Conservation (phyloP, 2,888 invertebrate genomes). For the Idaea biselata region DNA sequence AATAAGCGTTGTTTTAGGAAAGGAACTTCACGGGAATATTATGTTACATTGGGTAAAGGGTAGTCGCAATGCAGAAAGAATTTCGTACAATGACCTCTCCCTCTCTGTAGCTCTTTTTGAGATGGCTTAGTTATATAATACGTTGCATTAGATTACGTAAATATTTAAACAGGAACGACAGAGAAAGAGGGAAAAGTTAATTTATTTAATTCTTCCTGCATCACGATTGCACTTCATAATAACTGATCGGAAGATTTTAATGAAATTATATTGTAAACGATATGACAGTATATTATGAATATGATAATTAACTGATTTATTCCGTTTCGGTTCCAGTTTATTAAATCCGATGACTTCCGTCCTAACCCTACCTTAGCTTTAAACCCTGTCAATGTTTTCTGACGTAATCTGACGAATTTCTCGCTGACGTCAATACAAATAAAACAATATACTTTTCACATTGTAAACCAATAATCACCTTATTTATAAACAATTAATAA, state of each 20-base stretch:
- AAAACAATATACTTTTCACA: constrained; percentile 15
- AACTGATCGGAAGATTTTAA: background rate
- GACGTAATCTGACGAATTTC: constrained; percentile 39
- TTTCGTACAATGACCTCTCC: too few species aligned
- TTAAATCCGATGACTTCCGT: constrained; percentile 43
- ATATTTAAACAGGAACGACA: too few species aligned
- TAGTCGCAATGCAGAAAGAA: too few species aligned
- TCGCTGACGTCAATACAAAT: constrained; percentile 34
- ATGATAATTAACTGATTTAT: constrained; percentile 6
- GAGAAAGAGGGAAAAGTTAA: too few species aligned
- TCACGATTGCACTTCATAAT: too few species aligned
- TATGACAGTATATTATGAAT: constrained; percentile 7
- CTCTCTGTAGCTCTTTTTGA: too few species aligned
- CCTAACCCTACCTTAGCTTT: constrained; percentile 76
- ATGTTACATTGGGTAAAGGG: too few species aligned
- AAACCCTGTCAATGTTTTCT: constrained; percentile 72
- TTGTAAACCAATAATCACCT: constrained; percentile 21
- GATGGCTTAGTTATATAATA: too few species aligned
- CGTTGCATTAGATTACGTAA: too few species aligned
- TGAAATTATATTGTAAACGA: background rate
- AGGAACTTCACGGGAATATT: background rate
- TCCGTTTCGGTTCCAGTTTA: constrained; percentile 27
- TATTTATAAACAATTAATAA: too few species aligned
- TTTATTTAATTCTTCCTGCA: too few species aligned
- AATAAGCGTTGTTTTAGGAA: background rate